Evolutionary conservation across 2,113 vertebrate species (phyloP).

Genomic region (Heptranchias perlo): DNA sequence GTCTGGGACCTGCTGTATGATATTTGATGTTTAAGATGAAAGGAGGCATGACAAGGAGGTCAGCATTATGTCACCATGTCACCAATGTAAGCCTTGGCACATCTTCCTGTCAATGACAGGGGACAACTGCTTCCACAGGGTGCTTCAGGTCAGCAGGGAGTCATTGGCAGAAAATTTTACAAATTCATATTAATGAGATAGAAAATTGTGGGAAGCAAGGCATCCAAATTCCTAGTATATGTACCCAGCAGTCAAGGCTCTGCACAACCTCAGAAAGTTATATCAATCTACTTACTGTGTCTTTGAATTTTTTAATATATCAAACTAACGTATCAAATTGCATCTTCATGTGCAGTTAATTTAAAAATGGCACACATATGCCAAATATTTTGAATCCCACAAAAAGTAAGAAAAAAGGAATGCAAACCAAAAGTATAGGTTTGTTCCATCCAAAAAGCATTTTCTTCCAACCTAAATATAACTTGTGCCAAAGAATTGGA

Average conservation of each 20-base stretch:
- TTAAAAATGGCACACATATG: background rate
- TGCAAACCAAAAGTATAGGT: constrained; percentile 17
- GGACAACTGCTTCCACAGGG: background rate
- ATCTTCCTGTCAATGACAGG: background rate
- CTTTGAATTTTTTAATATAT: background rate
- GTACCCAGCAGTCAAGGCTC: background rate
- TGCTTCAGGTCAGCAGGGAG: background rate
- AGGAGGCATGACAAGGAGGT: too few relatives aligned
- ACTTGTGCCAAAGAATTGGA: background rate
- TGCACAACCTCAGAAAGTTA: background rate
- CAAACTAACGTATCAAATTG: background rate
- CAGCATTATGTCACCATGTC: too few relatives aligned
- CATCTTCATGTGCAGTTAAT: constrained; percentile 12
- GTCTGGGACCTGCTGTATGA: too few relatives aligned
- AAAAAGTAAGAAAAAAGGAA: constrained; percentile 5
- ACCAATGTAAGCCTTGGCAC: background rate
- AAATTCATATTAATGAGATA: background rate
- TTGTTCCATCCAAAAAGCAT: constrained; percentile 15
- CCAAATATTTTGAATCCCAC: constrained; percentile 2
- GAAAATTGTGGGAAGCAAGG: background rate
- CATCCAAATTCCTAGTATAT: background rate
- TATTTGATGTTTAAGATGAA: too few relatives aligned
- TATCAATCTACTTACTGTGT: background rate
- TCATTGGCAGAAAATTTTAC: background rate
- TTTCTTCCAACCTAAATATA: constrained; percentile 23